phyloP scores from a whole-genome alignment of 2,888 invertebrate species.

The Eubasilissa splendida region DNA sequence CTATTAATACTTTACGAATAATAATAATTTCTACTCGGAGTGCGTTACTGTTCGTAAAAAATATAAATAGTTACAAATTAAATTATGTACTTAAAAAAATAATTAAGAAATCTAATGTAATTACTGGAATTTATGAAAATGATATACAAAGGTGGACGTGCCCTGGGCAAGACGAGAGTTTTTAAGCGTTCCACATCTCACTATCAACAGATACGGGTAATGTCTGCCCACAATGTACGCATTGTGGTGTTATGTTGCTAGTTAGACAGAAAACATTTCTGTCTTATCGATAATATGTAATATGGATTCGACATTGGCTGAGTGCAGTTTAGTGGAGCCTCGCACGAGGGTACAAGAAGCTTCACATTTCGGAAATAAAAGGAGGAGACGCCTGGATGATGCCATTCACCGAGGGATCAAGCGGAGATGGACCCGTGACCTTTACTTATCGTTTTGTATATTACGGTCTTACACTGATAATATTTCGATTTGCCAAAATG shows the following conservation, averaged over 20 bases:
- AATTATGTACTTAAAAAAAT: too few species aligned
- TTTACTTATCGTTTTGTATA: constrained; percentile 6
- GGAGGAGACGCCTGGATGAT: constrained; percentile 9
- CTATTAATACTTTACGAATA: too few species aligned
- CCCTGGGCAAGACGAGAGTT: constrained; percentile 14
- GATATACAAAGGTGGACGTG: background rate
- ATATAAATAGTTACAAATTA: too few species aligned
- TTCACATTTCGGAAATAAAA: background rate
- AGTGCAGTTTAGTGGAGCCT: constrained; percentile 32
- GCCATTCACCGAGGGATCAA: background rate
- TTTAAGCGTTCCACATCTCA: constrained; percentile 18
- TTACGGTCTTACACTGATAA: background rate
- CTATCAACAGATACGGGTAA: constrained; percentile 22
- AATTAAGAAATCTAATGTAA: too few species aligned
- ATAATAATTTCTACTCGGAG: too few species aligned
- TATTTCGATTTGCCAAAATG: constrained; percentile 4
- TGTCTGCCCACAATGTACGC: constrained; percentile 41
- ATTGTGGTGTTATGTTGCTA: constrained; percentile 39
- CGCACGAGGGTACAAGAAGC: constrained; percentile 13
- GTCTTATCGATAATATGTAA: constrained; percentile 24
- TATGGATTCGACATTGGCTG: constrained; percentile 33
- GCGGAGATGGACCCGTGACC: constrained; percentile 9
- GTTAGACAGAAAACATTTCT: constrained; percentile 26
- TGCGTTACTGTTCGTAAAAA: too few species aligned
- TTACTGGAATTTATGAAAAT: too few species aligned